phyloP scores from a whole-genome alignment of 2,888 invertebrate species.

The Agrotis clavis region DNA sequence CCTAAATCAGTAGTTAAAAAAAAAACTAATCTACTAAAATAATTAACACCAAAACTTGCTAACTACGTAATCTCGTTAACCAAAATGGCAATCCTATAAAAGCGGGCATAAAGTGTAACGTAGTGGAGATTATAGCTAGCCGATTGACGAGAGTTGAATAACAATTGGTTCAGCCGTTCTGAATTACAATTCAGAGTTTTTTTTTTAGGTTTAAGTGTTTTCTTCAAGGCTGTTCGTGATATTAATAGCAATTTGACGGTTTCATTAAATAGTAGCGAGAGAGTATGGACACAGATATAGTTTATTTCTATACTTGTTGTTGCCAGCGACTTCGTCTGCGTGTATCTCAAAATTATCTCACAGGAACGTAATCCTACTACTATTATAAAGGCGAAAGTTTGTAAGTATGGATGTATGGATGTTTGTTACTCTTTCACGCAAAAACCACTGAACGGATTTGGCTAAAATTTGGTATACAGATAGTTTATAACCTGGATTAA shows the following conservation, averaged over 20 bases:
- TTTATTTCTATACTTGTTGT: too few relatives aligned
- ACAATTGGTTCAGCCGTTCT: constrained; percentile 22
- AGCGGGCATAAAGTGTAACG: constrained; percentile 39
- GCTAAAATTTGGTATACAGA: too few relatives aligned
- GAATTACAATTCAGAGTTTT: constrained; percentile 24
- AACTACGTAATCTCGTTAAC: constrained; percentile 35
- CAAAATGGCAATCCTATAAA: constrained; percentile 32
- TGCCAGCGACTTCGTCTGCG: too few relatives aligned
- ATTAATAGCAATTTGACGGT: constrained; percentile 4
- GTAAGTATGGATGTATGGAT: too few relatives aligned
- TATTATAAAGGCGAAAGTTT: too few relatives aligned
- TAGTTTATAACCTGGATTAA: too few relatives aligned
- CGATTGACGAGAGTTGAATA: constrained; percentile 52
- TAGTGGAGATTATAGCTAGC: constrained; percentile 42
- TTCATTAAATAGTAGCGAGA: neutral
- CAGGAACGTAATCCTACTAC: too few relatives aligned
- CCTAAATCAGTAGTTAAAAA: neutral
- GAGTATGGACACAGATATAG: neutral
- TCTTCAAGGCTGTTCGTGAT: constrained; percentile 21
- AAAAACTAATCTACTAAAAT: constrained; percentile 31
- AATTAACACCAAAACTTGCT: constrained; percentile 27
- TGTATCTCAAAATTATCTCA: too few relatives aligned
- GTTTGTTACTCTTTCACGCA: too few relatives aligned
- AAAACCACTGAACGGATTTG: too few relatives aligned
- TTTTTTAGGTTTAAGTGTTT: constrained; percentile 19